These are phyloP conservation scores for Puntigrus tetrazona DNA, from an alignment of 2,113 vertebrate genomes.

Conservation along the genomic window DNA sequence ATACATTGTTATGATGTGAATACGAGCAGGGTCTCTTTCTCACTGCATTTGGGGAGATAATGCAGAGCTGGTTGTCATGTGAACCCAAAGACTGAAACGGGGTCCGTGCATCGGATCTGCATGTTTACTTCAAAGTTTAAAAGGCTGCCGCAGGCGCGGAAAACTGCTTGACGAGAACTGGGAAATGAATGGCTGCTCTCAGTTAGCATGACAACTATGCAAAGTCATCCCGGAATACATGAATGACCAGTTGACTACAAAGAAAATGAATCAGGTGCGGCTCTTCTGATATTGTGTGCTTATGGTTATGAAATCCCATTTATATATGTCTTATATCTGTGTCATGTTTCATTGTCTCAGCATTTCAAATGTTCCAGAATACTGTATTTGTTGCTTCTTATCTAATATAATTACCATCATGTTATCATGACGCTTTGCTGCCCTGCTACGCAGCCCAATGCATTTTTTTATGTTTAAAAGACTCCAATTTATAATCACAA, in stretches of 20 bases:
- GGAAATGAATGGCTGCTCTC: constrained; percentile 44
- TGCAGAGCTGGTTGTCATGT: constrained; percentile 57
- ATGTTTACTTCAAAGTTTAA: constrained; percentile 37
- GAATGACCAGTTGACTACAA: constrained; percentile 4
- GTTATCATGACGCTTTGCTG: constrained; percentile 75
- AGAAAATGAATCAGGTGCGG: constrained; percentile 37
- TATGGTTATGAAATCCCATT: constrained; percentile 64
- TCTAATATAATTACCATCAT: constrained; percentile 71
- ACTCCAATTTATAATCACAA: neutral
- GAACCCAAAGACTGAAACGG: constrained; percentile 51
- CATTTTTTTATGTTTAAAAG: neutral
- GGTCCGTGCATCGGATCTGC: constrained; percentile 44
- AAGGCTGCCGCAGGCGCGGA: constrained; percentile 38
- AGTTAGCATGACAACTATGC: constrained; percentile 39
- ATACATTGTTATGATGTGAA: constrained; percentile 47
- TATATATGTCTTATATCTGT: constrained; percentile 71
- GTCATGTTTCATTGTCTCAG: constrained; percentile 64
- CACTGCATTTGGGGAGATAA: constrained; percentile 54
- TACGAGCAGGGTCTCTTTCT: constrained; percentile 50
- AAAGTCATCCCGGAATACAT: constrained; percentile 16
- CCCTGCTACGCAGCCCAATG: constrained; percentile 72
- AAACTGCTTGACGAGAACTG: constrained; percentile 35
- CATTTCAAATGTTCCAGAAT: constrained; percentile 57
- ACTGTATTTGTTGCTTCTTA: constrained; percentile 70
- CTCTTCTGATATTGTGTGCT: constrained; percentile 53